These are phyloP conservation scores for Heterochromis multidens DNA, from an alignment of 2,113 vertebrate species.

Conservation along the genomic window DNA sequence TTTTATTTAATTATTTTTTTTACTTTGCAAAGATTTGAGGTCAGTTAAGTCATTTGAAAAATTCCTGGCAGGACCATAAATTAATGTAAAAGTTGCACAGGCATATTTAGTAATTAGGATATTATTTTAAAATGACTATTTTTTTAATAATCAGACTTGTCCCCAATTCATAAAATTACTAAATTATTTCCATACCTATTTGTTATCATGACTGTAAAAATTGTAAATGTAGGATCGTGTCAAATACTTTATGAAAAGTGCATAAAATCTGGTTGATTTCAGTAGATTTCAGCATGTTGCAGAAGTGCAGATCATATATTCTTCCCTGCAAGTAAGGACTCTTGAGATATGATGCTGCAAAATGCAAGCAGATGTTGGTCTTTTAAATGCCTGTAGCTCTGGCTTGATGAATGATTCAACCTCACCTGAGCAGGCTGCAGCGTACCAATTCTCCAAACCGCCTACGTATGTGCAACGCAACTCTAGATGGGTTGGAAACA, in stretches of 20 bases:
- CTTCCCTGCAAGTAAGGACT: neutral
- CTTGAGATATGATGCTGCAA: slow-evolving; percentile 1
- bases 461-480: neutral
- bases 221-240: neutral
- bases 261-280: neutral
- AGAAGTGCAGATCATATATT: neutral
- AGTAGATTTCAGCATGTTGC: neutral
- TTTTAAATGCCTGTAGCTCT: slow-evolving; percentile 8
- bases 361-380: neutral
- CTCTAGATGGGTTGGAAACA: slow-evolving; percentile 27
- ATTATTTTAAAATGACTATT: too few species aligned
- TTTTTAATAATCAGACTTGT: neutral
- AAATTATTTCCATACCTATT: neutral
- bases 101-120: too few species aligned
- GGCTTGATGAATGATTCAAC: slow-evolving; percentile 38
- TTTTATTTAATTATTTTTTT: neutral
- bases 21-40: neutral
- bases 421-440: neutral
- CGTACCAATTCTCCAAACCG: neutral
- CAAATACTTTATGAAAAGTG: neutral
- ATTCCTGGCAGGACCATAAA: too few species aligned
- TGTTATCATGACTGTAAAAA: neutral
- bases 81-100: too few species aligned
- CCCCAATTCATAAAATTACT: neutral
- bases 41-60: neutral